phyloP scores from a whole-genome alignment of 2,113 vertebrate genomes.

The Cephalopholis sonnerati region DNA sequence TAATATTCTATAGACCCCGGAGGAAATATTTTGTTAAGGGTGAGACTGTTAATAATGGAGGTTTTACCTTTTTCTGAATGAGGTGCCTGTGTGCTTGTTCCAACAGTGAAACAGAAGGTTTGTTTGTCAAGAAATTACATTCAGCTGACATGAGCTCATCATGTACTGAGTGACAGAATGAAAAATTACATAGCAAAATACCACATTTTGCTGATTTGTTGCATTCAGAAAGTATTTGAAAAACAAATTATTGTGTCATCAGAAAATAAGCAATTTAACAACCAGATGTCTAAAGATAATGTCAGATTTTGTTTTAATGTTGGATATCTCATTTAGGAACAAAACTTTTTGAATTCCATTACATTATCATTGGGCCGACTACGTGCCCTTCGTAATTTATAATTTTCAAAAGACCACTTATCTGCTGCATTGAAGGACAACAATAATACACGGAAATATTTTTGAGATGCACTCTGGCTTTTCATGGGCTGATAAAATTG shows the following conservation, averaged over 20 bases:
- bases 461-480: conserved; percentile 20
- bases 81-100: neutral
- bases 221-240: neutral
- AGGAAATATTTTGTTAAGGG: conserved; percentile 29
- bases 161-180: neutral
- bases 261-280: neutral
- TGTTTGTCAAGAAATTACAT: conserved; percentile 10
- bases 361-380: neutral
- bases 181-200: neutral
- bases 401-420: neutral
- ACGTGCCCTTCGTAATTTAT: neutral
- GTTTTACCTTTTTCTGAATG: neutral
- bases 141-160: conserved; percentile 9
- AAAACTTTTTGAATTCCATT: neutral
- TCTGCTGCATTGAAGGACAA: neutral
- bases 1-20: conserved; percentile 18
- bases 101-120: conserved; percentile 3
- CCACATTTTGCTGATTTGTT: neutral
- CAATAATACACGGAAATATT: neutral
- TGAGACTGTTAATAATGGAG: conserved; percentile 40
- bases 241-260: neutral
- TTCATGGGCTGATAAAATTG: conserved; percentile 41
- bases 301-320: neutral
- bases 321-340: neutral
- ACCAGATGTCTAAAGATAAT: neutral